Evolutionary conservation across 1,140 invertebrate genomes (phyloP), one percentile per base, ranked within the genome.

Genomic region (Euura lappo): DNA sequence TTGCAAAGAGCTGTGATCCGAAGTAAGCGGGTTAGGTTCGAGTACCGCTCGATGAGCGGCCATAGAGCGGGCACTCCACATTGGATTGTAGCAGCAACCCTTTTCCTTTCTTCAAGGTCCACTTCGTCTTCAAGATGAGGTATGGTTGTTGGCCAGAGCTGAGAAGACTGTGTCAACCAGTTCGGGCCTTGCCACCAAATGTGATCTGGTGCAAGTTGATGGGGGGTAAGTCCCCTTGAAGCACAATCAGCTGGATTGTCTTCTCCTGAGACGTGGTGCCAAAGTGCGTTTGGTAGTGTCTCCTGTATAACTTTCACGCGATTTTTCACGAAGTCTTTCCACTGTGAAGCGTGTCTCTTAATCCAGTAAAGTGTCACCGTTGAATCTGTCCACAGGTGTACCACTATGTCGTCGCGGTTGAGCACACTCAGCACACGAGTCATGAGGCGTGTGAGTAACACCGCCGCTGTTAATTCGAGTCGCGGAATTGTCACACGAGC

Each of bases 271-370:
- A 51, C 47, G n/a, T 51, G 47, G 2, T 51, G 7, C 47, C 47
- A 71, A 68, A 6, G 66, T 47, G 68, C 44, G 8, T 68, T 44
- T 2, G 64, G n/a, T 11, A 73, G 74, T 5, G 75, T 4, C 65
- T 78, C 71, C 71, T 83, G 81, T 65, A 86, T 85, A 69, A 82
- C 47, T 45, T 71, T 65, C 2, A 86, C 79, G 64, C 83, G 72
- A 74, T 88, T 85, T 5, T 74, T 76, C 6, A 85, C 78, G 71
- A 82, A 84, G 10, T 73, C 74, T 72, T 82, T 78, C 72, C 75
- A 79, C 5, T 65, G 68, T 7, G 72, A 43, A 3, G 79, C 43
- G 3, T 66, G 2, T 66, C 76, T 74, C 11, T 71, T 45, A 7
- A 88, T 75, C 86, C 85, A 87, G 28, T 28, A 28, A 28, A 28